Evolutionary conservation across 1,140 invertebrate genomes (phyloP).

Genomic region (Tetranychus cinnabarinus): DNA sequence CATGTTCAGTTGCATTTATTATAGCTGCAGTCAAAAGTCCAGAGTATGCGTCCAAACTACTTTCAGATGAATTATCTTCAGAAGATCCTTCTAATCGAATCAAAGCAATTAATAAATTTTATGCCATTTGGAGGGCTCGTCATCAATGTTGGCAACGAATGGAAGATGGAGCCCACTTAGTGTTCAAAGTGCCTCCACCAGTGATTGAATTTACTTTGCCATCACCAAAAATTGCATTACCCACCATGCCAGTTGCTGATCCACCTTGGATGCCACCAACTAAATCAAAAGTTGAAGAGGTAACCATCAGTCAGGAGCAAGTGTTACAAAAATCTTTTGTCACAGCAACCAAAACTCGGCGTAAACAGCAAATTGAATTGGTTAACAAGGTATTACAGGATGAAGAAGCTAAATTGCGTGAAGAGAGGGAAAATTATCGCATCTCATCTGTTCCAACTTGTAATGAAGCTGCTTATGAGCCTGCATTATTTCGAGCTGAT

Average conservation of each 20-base stretch:
- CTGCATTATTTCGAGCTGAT: slow-evolving; percentile 37
- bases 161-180: slow-evolving; percentile 83
- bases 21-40: slow-evolving; percentile 70
- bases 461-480: slow-evolving; percentile 80
- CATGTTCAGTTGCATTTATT: slow-evolving; percentile 64
- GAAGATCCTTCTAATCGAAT: slow-evolving; percentile 47
- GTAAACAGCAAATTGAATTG: slow-evolving; percentile 95
- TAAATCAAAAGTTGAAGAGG: slow-evolving; percentile 95
- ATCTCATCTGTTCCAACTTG: slow-evolving; percentile 93
- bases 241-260: slow-evolving; percentile 78
- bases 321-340: slow-evolving; percentile 81
- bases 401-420: slow-evolving; percentile 78
- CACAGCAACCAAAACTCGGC: slow-evolving; percentile 89
- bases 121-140: slow-evolving; percentile 66
- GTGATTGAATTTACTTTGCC: slow-evolving; percentile 96
- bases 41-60: slow-evolving; percentile 57
- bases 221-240: slow-evolving; percentile 91
- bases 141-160: slow-evolving; percentile 96
- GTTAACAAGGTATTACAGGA: slow-evolving; percentile 80
- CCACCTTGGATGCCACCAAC: slow-evolving; percentile 95
- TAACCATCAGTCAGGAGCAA: slow-evolving; percentile 92
- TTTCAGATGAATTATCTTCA: slow-evolving; percentile 61
- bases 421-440: slow-evolving; percentile 80
- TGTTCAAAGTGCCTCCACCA: slow-evolving; percentile 90
- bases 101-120: slow-evolving; percentile 48